Base-by-base conservation (phyloP, 1,140 invertebrate species). In the Berghia stephanieae region DNA sequence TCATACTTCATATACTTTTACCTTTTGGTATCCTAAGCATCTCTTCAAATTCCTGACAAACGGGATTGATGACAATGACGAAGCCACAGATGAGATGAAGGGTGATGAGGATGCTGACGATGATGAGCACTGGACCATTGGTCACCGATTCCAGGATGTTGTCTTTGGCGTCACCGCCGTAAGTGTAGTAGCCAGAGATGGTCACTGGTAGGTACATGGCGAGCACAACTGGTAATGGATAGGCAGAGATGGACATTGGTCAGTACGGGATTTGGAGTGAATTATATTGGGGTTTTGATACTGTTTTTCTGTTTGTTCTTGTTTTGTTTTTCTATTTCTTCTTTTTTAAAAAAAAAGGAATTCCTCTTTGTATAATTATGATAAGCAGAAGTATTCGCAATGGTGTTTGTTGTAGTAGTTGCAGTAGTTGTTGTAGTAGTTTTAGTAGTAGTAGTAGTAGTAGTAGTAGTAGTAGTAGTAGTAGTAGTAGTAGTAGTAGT, bases 41-140 rank as follows among this genome's bases (percentile, higher is more conserved):
- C 80, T 94, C 91, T 88, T 95, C 94, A 40, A 94, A 83, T 83
- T 94, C 93, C 77, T 91, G 90, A 79, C 88, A 89, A 31, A 91
- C 78, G 21, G 90, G 90, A 73, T 90, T 91, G 67, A 91, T 82
- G 44, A 90, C 85, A 31, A 91, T 90, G 34, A 87, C 87, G 66
- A 90, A 87, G 27, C 89, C 88, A 36, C 87, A 81, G 66, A 90
- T 70, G 18, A 90, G 87, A 81, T 90, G 89, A 46, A 86, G 70
- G 3, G 88, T 86, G 67, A 90, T 89, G 40, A 89, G 81, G 13
- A 88, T 69, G 79, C 88, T 81, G 18, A 89, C 83, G 0, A 83
- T 74, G 40, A 75, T 75, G 36, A 81, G 60, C 71, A 82, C 78
- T 24, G 74, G 67, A 3, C 83, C 83, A 1, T 42, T 24, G n/a